A percentile compares a stretch with the other conserved stretches of the same genome.
Evolutionary conservation across 2,888 invertebrate genomes (phyloP).

Genomic region (Odontothrips loti): DNA sequence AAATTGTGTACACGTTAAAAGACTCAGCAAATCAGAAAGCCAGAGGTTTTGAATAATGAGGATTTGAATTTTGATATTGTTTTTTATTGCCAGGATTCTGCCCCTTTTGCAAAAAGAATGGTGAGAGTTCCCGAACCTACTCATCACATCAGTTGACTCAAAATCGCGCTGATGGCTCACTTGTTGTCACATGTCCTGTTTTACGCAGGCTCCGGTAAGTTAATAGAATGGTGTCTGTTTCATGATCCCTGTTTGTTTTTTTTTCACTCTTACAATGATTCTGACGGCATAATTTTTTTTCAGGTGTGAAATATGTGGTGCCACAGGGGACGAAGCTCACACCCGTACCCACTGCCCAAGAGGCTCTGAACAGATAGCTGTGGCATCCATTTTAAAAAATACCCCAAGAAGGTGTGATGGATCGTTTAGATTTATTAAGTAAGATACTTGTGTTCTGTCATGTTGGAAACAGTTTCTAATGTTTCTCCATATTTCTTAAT

Average conservation of each 20-base stretch:
- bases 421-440: not conserved
- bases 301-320: not conserved
- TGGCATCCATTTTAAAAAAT: not conserved
- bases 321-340: not conserved
- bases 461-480: no score
- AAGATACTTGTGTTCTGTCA: no score
- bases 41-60: not conserved
- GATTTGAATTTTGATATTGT: not conserved
- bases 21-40: not conserved
- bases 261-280: not conserved
- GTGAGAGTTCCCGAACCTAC: not conserved
- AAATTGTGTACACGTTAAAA: not conserved
- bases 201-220: no score
- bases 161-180: no score
- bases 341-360: not conserved
- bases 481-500: not conserved
- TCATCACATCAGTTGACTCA: no score
- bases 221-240: no score
- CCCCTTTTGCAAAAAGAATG: not conserved
- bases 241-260: no score
- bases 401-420: not conserved
- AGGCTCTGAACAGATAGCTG: not conserved
- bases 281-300: not conserved
- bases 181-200: no score
- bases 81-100: not conserved